These are phyloP conservation scores for Erpetoichthys calabaricus DNA, from an alignment of 2,797 vertebrate genomes.

Conservation along the genomic window DNA sequence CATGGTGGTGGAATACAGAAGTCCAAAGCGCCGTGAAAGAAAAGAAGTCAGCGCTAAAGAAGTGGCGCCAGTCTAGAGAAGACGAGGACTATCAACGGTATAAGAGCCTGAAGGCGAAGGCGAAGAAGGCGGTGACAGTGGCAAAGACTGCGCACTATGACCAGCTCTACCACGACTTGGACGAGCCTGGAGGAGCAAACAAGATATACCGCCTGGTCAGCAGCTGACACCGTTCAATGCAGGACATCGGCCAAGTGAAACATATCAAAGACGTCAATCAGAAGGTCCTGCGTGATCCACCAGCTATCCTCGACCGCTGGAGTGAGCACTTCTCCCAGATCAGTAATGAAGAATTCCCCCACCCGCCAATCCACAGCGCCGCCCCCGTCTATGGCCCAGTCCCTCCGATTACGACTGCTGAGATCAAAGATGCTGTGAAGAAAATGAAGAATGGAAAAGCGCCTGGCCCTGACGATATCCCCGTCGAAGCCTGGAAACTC, in stretches of 20 bases:
- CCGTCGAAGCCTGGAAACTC: background rate
- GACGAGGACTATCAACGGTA: background rate
- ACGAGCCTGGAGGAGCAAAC: no score
- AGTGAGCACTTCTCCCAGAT: no score
- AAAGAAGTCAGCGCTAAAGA: background rate
- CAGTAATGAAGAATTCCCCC: background rate
- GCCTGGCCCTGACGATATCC: background rate
- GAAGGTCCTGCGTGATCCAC: no score
- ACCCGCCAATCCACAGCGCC: background rate
- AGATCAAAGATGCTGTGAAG: background rate
- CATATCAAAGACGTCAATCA: no score
- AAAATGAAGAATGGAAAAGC: background rate
- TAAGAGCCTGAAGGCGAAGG: background rate
- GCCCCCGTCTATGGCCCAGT: background rate
- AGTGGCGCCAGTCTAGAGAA: background rate
- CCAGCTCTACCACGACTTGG: no score
- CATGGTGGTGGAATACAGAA: background rate
- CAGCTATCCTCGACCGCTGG: no score
- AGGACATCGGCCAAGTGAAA: no score
- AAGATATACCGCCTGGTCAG: no score
- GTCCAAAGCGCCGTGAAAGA: no score
- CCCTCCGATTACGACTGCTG: background rate
- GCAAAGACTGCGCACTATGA: no score
- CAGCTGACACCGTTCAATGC: no score
- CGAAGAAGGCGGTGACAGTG: background rate